Evolutionary conservation across 1,140 invertebrate species (phyloP).

Genomic region (Glossosoma conforme): DNA sequence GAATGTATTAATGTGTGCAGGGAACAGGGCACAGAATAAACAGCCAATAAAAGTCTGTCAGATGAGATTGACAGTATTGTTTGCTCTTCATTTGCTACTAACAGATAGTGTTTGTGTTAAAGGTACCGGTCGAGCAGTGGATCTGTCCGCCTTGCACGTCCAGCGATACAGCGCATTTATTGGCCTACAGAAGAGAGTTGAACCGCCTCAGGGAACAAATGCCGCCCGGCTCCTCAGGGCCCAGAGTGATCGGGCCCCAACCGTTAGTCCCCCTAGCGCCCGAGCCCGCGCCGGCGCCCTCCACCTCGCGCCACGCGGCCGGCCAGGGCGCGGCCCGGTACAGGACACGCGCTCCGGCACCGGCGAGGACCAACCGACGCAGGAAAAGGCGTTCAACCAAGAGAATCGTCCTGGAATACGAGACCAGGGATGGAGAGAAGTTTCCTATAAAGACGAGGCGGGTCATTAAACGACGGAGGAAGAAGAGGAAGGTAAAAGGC

Average conservation of each 20-base stretch:
- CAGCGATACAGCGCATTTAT: conserved; percentile 40
- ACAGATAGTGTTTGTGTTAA: conserved; percentile 17
- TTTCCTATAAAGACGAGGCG: conserved; percentile 48
- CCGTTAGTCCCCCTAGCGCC: not conserved
- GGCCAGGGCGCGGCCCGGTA: not conserved
- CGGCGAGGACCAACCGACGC: conserved; percentile 32
- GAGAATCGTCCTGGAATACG: conserved; percentile 52
- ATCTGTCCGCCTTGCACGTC: conserved; percentile 72
- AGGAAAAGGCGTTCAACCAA: conserved; percentile 37
- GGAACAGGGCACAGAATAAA: no score
- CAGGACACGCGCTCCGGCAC: not conserved
- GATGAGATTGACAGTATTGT: no score
- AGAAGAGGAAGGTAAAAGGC: conserved; percentile 36
- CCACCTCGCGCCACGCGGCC: conserved; percentile 22
- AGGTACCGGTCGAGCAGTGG: conserved; percentile 68
- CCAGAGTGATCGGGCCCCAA: conserved; percentile 25
- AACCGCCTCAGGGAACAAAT: not conserved
- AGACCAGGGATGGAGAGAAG: conserved; percentile 52
- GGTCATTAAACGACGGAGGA: conserved; percentile 42
- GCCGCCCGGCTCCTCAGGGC: conserved; percentile 32
- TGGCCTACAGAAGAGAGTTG: conserved; percentile 30
- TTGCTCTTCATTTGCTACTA: not conserved
- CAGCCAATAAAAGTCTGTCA: no score
- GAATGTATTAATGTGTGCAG: no score
- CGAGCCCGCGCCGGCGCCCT: conserved; percentile 12